phyloP scores from a whole-genome alignment of 1,140 invertebrate genomes.

The Bombus confusus region DNA sequence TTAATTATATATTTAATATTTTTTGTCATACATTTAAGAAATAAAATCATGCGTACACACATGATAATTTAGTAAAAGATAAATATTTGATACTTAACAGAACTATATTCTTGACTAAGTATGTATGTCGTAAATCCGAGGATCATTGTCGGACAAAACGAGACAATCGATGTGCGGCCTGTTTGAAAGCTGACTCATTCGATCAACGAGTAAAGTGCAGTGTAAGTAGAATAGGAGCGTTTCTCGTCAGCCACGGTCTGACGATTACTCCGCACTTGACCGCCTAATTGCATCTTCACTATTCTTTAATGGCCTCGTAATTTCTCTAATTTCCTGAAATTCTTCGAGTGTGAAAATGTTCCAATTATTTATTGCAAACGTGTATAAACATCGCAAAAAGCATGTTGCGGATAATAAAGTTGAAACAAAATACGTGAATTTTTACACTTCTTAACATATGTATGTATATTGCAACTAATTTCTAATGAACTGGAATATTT shows the following conservation, averaged over 20 bases:
- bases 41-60: not conserved
- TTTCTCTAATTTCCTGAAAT: not conserved
- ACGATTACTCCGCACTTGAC: slow-evolving; percentile 39
- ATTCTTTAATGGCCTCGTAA: not conserved
- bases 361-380: not conserved
- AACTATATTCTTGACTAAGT: too few relatives aligned
- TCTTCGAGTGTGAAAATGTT: not conserved
- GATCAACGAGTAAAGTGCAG: slow-evolving; percentile 28
- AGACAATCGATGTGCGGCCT: slow-evolving; percentile 3
- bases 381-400: not conserved
- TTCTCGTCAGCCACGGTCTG: slow-evolving; percentile 16
- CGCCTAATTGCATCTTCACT: slow-evolving; percentile 31
- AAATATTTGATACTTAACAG: too few relatives aligned
- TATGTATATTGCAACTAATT: not conserved
- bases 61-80: not conserved
- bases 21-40: not conserved
- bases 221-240: slow-evolving; percentile 41
- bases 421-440: not conserved
- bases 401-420: not conserved
- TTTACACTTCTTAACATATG: not conserved
- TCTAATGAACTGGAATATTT: not conserved
- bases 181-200: slow-evolving; percentile 45
- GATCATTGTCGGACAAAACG: slow-evolving; percentile 1
- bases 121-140: not conserved
- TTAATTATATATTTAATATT: too few relatives aligned